These are phyloP conservation scores for Nematostella vectensis DNA, from an alignment of 92 coral and sea anemone species.

Conservation along the genomic window DNA sequence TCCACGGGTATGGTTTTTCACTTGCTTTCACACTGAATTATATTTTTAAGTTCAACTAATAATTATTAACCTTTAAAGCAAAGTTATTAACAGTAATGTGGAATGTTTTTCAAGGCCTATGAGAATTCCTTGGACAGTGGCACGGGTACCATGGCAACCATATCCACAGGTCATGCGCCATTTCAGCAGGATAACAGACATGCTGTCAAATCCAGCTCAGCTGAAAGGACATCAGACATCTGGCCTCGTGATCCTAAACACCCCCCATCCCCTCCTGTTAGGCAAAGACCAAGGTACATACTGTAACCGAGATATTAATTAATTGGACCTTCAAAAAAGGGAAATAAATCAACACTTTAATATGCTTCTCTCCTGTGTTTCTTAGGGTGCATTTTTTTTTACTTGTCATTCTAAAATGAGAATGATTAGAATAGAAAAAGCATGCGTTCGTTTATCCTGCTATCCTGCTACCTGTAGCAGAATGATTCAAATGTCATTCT, in stretches of 20 bases:
- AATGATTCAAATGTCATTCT: too few species aligned
- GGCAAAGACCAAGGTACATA: conserved; percentile 98
- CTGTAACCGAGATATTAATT: too few species aligned
- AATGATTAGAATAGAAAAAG: too few species aligned
- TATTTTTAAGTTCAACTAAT: too few species aligned
- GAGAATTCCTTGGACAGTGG: conserved; percentile 96
- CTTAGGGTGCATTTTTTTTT: too few species aligned
- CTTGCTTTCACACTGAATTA: neutral
- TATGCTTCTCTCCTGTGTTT: too few species aligned
- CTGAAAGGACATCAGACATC: conserved; percentile 44
- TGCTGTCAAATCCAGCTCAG: conserved; percentile 12
- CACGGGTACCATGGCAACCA: conserved; percentile 91
- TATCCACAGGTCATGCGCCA: conserved; percentile 53
- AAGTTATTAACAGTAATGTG: neutral
- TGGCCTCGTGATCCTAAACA: conserved; percentile 68
- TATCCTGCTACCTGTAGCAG: too few species aligned
- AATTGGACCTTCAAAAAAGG: too few species aligned
- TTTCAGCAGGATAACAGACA: conserved; percentile 35
- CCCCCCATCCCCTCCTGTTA: conserved; percentile 98
- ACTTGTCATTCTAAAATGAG: too few species aligned
- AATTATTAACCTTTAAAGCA: too few species aligned
- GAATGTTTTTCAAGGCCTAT: neutral
- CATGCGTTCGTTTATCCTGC: too few species aligned
- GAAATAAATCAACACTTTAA: too few species aligned
- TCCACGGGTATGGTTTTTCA: conserved; percentile 29